These are phyloP conservation scores for Metellina segmentata DNA, from an alignment of 2,888 invertebrate species.

Conservation along the genomic window DNA sequence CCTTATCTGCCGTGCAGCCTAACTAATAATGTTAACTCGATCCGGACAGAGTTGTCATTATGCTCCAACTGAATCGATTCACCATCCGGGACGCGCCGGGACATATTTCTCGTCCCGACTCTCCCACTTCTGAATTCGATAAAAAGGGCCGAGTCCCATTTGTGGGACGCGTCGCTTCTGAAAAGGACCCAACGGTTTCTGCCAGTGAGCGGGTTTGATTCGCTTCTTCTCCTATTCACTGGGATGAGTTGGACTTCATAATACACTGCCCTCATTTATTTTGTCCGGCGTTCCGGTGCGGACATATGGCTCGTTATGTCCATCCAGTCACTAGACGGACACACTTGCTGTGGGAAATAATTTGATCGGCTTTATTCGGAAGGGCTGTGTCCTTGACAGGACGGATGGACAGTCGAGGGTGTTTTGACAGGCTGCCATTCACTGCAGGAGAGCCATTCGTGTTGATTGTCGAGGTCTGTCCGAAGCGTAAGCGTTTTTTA, in stretches of 20 bases:
- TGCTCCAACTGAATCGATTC: background rate
- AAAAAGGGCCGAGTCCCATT: background rate
- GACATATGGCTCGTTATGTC: background rate
- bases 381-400: too few relatives aligned
- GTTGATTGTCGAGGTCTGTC: too few relatives aligned
- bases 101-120: background rate
- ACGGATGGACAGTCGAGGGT: too few relatives aligned
- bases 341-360: background rate
- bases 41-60: background rate
- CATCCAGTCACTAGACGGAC: background rate
- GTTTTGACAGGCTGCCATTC: too few relatives aligned
- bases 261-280: background rate
- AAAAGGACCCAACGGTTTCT: background rate
- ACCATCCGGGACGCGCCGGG: background rate
- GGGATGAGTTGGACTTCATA: background rate
- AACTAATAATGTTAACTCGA: background rate
- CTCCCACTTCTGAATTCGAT: background rate
- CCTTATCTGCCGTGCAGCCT: background rate
- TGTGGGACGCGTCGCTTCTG: background rate
- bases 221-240: background rate
- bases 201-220: background rate
- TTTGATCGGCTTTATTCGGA: background rate
- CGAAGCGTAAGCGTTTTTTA: too few relatives aligned
- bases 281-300: background rate
- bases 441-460: too few relatives aligned